Evolutionary conservation across 2,888 invertebrate genomes (phyloP).

Genomic region (Hirudinaria manillensis): DNA sequence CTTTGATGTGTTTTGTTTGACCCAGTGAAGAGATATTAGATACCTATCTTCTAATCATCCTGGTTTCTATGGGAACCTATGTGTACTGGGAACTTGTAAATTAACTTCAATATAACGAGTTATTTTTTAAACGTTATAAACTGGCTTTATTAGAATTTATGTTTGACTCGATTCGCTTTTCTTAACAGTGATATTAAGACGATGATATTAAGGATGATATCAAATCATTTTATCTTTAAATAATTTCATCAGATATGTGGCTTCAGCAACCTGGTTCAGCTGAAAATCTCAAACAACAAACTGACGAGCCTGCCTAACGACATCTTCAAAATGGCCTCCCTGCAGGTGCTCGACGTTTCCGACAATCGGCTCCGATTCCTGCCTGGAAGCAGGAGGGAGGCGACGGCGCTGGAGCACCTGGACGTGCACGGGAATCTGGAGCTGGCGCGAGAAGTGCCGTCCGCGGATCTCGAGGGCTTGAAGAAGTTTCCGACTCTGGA

Average conservation of each 20-base stretch:
- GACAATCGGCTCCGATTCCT: neutral
- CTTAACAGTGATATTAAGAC: no score
- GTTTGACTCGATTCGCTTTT: no score
- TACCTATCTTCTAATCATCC: no score
- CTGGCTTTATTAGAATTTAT: no score
- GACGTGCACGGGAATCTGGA: neutral
- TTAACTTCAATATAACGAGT: no score
- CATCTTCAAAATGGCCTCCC: neutral
- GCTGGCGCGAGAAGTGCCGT: neutral
- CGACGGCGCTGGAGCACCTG: neutral
- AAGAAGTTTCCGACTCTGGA: neutral
- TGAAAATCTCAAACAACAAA: neutral
- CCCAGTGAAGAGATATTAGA: no score
- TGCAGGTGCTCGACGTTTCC: neutral
- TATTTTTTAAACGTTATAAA: no score
- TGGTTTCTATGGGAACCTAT: no score
- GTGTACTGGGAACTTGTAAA: no score
- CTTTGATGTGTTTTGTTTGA: no score
- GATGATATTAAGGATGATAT: no score
- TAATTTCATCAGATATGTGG: slow-evolving; percentile 4
- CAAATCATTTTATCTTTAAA: no score
- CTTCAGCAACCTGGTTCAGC: neutral
- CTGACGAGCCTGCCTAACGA: neutral
- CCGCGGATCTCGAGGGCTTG: neutral
- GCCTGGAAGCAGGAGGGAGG: neutral